Base-by-base conservation (phyloP, 2,888 invertebrate genomes). In the Oscheius sp. region DNA sequence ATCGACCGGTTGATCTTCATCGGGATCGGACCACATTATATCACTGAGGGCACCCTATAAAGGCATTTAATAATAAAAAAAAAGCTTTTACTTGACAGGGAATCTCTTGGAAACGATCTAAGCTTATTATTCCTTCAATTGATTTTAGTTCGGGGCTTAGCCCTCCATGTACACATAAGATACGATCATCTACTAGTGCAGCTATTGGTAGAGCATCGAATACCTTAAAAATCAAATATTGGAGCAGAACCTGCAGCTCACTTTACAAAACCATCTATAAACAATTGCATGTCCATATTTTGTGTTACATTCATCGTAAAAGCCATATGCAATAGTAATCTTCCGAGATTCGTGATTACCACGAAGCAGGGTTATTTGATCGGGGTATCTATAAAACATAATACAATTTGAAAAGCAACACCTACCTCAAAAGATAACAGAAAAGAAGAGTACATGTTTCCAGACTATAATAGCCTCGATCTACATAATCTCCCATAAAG, bases 261-360 rank as follows among this genome's bases (percentile, higher is more conserved):
- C 95, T 88, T 92, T 91, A 89, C 97, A 97, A 87, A 97, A 98
- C 88, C 94, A 94, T 87, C 94, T 93, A 96, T 98, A 99, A 51
- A 96, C 95, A 89, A 95, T 95, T 61, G 94, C 92, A 90, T 98
- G 97, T 32, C 98, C 98, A 89, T 99, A 99, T 89, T 99, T 99
- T 80, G 92, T 94, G 86, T 95, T 92, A 88, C 98, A 99, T 88
- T 99, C 98, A 89, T 99, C 91, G 91, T 83, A 84, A 67, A 86
- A 86, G 0, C 86, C 86, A 74, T 86, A 86, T 26, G 80, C 96
- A 89, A 95, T 95, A 70, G 98, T 98, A 77, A 98, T 97, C 89
- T 96, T 95, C 80, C 97, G 90, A 71, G 96, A 95, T 89, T 98
- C 98, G 88, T 98, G 98, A 88, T 98, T 98, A 70, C 98, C 98